Evolutionary conservation across 2,797 vertebrate genomes (phyloP).

Genomic region (Epinephelus coioides): DNA sequence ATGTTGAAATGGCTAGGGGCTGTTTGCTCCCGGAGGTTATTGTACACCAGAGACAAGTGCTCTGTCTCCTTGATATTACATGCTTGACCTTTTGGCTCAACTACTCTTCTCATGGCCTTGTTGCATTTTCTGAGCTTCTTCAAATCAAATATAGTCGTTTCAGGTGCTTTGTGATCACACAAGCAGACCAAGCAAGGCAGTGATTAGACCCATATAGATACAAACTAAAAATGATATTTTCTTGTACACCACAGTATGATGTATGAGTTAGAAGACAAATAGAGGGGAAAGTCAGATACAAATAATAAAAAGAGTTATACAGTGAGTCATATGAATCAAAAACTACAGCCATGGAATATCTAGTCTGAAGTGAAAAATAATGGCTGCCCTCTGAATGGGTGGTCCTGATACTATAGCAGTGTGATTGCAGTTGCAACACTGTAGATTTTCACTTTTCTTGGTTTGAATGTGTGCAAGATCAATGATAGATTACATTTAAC

Average conservation of each 20-base stretch:
- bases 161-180: slow-evolving; percentile 40
- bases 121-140: slow-evolving; percentile 58
- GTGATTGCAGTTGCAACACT: background rate
- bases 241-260: slow-evolving; percentile 9
- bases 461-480: background rate
- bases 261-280: background rate
- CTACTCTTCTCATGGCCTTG: slow-evolving; percentile 44
- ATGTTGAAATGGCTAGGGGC: slow-evolving; percentile 74
- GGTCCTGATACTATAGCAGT: background rate
- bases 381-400: background rate
- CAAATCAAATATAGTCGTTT: slow-evolving; percentile 67
- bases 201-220: slow-evolving; percentile 25
- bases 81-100: slow-evolving; percentile 84
- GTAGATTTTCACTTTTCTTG: background rate
- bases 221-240: slow-evolving; percentile 21
- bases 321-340: background rate
- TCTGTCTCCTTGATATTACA: slow-evolving; percentile 82
- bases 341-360: background rate
- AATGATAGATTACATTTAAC: background rate
- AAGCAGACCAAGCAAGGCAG: slow-evolving; percentile 11
- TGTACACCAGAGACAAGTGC: slow-evolving; percentile 79
- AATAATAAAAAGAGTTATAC: background rate
- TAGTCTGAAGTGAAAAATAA: background rate
- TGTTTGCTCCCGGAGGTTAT: slow-evolving; percentile 77
- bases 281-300: background rate